Evolutionary conservation across 1,140 invertebrate genomes (phyloP).

Genomic region (Leucophenga varia): DNA sequence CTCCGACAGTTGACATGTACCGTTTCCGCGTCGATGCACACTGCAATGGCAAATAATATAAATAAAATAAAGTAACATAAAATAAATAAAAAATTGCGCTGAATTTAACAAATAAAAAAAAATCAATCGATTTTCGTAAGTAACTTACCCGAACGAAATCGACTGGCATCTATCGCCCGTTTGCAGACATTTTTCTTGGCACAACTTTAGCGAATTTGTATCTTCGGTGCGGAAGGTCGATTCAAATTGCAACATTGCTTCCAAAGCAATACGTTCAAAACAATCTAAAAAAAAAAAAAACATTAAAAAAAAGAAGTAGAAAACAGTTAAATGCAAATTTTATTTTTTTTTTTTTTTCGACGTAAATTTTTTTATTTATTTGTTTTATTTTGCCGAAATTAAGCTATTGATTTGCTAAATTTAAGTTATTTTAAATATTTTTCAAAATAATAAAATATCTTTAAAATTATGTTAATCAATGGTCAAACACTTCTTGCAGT

Average conservation of each 20-base stretch:
- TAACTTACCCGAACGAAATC: slow-evolving; percentile 53
- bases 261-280: slow-evolving; percentile 52
- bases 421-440: too few species aligned
- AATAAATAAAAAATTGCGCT: slow-evolving; percentile 12
- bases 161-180: slow-evolving; percentile 53
- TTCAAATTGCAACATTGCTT: slow-evolving; percentile 56
- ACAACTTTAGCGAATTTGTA: slow-evolving; percentile 52
- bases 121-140: slow-evolving; percentile 4
- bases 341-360: background rate
- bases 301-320: slow-evolving; percentile 10
- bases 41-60: slow-evolving; percentile 54
- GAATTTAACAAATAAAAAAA: too few species aligned
- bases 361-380: background rate
- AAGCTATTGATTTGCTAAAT: too few species aligned
- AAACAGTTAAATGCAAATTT: slow-evolving; percentile 1
- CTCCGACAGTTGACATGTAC: slow-evolving; percentile 61
- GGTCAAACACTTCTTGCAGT: too few species aligned
- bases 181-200: slow-evolving; percentile 52
- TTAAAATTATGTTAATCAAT: too few species aligned
- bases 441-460: too few species aligned
- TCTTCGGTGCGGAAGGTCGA: slow-evolving; percentile 55
- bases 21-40: slow-evolving; percentile 64
- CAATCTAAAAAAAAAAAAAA: slow-evolving; percentile 37
- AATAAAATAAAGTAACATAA: slow-evolving; percentile 9
- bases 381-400: background rate